Evolutionary conservation across 2,113 vertebrate species (phyloP).

Genomic region (Nycticorax nycticorax): DNA sequence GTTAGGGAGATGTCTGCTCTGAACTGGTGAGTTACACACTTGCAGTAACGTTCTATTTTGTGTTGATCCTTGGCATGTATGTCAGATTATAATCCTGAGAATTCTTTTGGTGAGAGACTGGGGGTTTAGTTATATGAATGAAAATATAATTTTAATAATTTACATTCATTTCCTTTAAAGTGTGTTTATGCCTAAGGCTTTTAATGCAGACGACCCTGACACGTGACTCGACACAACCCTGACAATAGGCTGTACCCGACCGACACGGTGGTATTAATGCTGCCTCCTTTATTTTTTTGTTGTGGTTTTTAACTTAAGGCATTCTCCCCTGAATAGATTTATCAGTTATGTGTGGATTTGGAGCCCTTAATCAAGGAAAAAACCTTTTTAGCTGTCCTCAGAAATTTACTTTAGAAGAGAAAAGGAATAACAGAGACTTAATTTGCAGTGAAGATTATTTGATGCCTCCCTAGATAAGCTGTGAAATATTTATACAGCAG

Average conservation of each 20-base stretch:
- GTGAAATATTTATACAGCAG: background rate
- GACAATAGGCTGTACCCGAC: background rate
- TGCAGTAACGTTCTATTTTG: background rate
- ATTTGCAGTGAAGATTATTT: background rate
- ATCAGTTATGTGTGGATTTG: background rate
- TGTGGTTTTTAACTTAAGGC: too few species aligned
- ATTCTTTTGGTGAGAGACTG: background rate
- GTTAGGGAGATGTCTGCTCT: background rate
- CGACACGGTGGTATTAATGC: background rate
- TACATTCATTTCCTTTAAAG: background rate
- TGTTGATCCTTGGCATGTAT: background rate
- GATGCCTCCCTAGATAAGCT: background rate
- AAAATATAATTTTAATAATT: background rate
- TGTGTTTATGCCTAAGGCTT: background rate
- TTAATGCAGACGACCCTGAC: background rate
- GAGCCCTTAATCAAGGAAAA: background rate
- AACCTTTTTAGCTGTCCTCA: background rate
- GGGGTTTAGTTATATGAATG: background rate
- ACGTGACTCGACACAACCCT: background rate
- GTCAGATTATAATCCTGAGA: background rate
- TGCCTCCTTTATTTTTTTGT: background rate
- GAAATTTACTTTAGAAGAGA: background rate
- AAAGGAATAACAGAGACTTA: background rate
- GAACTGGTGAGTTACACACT: background rate
- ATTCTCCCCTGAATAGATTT: too few species aligned